phyloP scores from a whole-genome alignment of 2,113 vertebrate genomes.

The Eurystomus gularis region DNA sequence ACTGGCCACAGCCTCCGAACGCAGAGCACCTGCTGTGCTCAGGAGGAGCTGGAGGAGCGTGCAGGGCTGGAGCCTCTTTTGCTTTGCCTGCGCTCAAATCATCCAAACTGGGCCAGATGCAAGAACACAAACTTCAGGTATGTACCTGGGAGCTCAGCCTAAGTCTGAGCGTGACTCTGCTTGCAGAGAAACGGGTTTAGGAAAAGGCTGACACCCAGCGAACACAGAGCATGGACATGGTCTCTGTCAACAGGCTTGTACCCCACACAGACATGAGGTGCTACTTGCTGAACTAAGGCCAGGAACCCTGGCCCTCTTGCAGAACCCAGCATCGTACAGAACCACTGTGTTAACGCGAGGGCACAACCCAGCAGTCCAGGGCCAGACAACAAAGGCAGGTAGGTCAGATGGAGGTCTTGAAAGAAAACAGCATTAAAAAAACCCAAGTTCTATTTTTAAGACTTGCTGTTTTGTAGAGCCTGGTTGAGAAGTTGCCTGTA shows the following conservation, averaged over 20 bases:
- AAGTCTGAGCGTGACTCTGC: background rate
- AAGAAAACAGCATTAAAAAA: background rate
- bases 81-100: background rate
- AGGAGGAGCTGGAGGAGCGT: background rate
- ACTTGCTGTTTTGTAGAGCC: background rate
- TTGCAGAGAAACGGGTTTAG: background rate
- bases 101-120: background rate
- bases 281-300: background rate
- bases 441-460: background rate
- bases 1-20: background rate
- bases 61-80: background rate
- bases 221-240: accelerated
- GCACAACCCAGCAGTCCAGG: background rate
- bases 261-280: background rate
- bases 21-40: background rate
- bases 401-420: background rate
- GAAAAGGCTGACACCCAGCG: background rate
- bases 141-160: background rate
- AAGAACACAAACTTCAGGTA: background rate
- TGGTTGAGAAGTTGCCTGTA: slow-evolving; percentile 36
- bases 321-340: background rate
- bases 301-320: background rate
- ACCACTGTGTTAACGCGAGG: background rate
- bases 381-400: background rate
- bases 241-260: background rate